A percentile compares a stretch with the other conserved stretches of the same genome.
These are phyloP conservation scores for Ctenopoma multispine DNA, from an alignment of 2,797 vertebrate genomes.

Conservation along the genomic window DNA sequence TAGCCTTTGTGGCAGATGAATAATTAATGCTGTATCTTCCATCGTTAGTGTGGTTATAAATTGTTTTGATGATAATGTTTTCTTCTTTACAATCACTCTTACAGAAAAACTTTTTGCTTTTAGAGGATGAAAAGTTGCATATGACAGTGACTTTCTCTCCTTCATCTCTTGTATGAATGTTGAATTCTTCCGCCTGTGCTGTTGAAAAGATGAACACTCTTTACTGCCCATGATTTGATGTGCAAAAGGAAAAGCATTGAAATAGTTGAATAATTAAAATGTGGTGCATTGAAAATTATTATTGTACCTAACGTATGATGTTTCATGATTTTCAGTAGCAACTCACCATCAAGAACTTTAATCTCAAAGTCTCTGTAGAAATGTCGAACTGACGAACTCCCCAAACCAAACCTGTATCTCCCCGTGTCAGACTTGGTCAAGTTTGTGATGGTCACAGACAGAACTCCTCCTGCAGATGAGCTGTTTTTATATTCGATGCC, in stretches of 20 bases:
- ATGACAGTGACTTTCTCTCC: background rate
- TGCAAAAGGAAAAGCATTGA: too few species aligned
- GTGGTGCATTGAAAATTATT: too few species aligned
- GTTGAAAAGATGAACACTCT: background rate
- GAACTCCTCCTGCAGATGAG: background rate
- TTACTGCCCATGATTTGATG: too few species aligned
- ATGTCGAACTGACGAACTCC: too few species aligned
- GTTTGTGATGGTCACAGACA: background rate
- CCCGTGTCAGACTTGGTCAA: background rate
- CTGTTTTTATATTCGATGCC: background rate
- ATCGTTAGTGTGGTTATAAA: accelerated
- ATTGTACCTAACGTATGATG: too few species aligned
- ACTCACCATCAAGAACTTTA: too few species aligned
- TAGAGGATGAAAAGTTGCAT: background rate
- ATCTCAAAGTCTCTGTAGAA: too few species aligned
- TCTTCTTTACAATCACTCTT: background rate
- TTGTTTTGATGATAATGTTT: background rate
- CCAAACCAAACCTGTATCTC: background rate
- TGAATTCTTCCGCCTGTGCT: background rate
- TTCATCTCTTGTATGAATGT: background rate
- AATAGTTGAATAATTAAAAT: too few species aligned
- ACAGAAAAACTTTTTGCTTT: background rate
- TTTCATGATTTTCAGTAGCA: too few species aligned
- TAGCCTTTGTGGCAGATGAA: background rate
- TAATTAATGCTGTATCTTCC: slow-evolving; percentile 7